Evolutionary conservation across 2,888 invertebrate species (phyloP), one percentile per base, ranked within the genome.

Genomic region (Syritta pipiens): DNA sequence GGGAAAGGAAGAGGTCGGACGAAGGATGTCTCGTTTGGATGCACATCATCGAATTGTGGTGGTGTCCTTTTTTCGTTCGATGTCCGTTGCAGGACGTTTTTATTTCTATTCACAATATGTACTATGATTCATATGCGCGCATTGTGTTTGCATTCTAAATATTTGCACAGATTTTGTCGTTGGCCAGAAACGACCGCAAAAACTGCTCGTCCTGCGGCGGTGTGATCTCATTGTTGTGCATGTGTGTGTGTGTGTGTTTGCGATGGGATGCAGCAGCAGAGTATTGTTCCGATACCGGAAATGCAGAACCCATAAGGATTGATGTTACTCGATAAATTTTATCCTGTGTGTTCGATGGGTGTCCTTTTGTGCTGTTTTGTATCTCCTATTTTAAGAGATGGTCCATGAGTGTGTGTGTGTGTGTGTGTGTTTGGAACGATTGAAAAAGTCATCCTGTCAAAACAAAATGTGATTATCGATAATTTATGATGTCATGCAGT

Each of bases 381-480:
- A 68, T 74, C 74, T 79, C 65, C 63, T 72, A 65, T 72, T 77
- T 77, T n/a, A n/a, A n/a, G n/a, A 59, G 17, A 72, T 40, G 49
- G 44, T 59, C 59, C 60, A 75, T 68, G 14, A 30, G 46, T 55
- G 55, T 53, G 35, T 48, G n/a, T 48, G 14, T 59, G 20, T 48
- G 22, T 26, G 10, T 44, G 14, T 53, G 35, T 59, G 26, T 57
- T 35, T 60, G 49, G 49, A 72, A 48, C 79, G 79, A 79, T 75
- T 75, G 68, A 59, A 75, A 79, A 65, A 77, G 76, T 81, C 77
- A 82, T 85, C 84, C 86, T 88, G 87, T 88, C 88, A 88, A 86
- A 88, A 88, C 86, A 88, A 85, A 86, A 86, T 86, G 86, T 85
- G 87, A 88, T 88, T 88, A 88, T 86, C 85, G 86, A 86, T 88